phyloP scores from a whole-genome alignment of 2,888 invertebrate genomes.

The Steromphala cineraria region DNA sequence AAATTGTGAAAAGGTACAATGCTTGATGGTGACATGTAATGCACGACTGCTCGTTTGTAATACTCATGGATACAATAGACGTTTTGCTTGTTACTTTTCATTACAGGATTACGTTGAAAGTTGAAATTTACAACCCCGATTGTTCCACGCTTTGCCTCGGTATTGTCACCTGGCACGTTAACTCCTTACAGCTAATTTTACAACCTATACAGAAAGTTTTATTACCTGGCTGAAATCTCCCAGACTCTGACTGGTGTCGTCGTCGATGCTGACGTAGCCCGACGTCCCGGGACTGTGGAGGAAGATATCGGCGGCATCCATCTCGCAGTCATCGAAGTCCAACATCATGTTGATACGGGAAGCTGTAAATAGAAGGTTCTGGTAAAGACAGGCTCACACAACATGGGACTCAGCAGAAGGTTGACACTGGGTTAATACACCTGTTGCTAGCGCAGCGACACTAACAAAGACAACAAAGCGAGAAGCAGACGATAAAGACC shows the following conservation, averaged over 20 bases:
- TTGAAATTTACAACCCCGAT: neutral
- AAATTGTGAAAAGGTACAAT: neutral
- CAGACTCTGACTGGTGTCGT: constrained; percentile 9
- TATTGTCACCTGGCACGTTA: neutral
- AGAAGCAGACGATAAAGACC: neutral
- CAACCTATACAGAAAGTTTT: neutral
- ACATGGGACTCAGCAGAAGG: neutral
- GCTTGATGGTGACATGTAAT: neutral
- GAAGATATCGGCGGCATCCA: constrained; percentile 25
- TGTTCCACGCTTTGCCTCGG: neutral
- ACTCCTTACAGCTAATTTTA: too few relatives aligned
- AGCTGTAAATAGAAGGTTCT: neutral
- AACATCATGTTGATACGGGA: constrained; percentile 15
- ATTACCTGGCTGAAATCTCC: neutral
- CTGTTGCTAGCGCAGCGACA: neutral
- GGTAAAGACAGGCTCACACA: neutral
- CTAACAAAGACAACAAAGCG: neutral
- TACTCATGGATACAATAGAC: neutral
- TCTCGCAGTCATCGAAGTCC: constrained; percentile 27
- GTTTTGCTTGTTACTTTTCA: neutral
- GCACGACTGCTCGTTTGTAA: neutral
- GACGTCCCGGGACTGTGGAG: constrained; percentile 23
- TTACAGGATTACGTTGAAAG: neutral
- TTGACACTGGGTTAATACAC: neutral
- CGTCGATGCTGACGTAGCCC: constrained; percentile 20